Percentiles rank a stretch among this genome's conserved stretches.
These are phyloP conservation scores for Zelleria hepariella DNA, from an alignment of 2,888 invertebrate species.

Conservation along the genomic window DNA sequence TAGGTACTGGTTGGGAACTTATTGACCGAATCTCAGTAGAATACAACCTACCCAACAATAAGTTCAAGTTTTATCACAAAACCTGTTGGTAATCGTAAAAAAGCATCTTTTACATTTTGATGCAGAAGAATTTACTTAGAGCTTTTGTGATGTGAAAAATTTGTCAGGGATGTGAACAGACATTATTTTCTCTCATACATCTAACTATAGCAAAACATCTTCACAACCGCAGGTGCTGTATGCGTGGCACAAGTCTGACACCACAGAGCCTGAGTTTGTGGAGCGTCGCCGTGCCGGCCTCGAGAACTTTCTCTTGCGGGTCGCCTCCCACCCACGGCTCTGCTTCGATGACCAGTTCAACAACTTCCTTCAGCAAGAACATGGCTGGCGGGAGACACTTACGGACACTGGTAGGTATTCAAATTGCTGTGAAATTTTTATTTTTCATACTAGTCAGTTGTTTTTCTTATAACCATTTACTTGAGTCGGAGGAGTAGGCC, in stretches of 20 bases:
- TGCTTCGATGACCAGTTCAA: constrained; percentile 83
- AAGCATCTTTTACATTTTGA: too few relatives aligned
- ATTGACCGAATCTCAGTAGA: too few relatives aligned
- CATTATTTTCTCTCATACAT: not conserved
- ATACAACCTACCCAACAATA: too few relatives aligned
- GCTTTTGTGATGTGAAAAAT: too few relatives aligned
- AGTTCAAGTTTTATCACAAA: too few relatives aligned
- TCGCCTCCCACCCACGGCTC: constrained; percentile 81
- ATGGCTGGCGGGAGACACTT: constrained; percentile 84
- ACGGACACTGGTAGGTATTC: constrained; percentile 75
- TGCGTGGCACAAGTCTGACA: constrained; percentile 87
- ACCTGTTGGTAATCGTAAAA: too few relatives aligned
- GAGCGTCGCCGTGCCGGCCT: constrained; percentile 85
- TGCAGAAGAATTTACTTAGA: too few relatives aligned
- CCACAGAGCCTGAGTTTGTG: constrained; percentile 87
- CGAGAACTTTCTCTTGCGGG: constrained; percentile 83
- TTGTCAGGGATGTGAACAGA: too few relatives aligned
- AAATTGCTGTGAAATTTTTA: not conserved
- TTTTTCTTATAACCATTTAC: too few relatives aligned
- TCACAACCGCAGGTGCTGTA: constrained; percentile 65
- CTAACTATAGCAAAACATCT: not conserved
- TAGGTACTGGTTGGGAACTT: too few relatives aligned
- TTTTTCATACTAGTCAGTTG: too few relatives aligned
- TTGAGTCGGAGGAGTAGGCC: too few relatives aligned
- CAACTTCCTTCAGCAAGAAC: constrained; percentile 83